phyloP scores from a whole-genome alignment of 2,888 invertebrate genomes.

The Brenthis daphne region DNA sequence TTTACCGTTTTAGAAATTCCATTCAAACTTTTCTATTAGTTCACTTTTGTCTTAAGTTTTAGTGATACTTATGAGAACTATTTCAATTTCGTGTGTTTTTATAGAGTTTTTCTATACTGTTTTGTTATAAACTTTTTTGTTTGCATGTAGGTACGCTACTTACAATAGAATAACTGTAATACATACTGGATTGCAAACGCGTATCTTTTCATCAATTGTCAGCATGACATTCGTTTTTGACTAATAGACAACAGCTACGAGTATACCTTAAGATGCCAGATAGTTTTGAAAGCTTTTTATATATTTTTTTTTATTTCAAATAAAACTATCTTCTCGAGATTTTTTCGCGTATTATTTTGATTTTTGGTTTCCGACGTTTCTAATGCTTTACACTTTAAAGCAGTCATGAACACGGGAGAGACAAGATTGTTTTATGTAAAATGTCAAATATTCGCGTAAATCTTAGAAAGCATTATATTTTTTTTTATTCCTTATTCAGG shows the following conservation, averaged over 20 bases:
- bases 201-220: constrained; percentile 64
- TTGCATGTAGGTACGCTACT: constrained; percentile 26
- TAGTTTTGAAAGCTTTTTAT: constrained; percentile 15
- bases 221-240: constrained; percentile 63
- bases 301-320: background rate
- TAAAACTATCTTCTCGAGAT: too few species aligned
- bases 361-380: too few species aligned
- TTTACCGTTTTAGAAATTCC: background rate
- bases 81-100: too few species aligned
- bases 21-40: background rate
- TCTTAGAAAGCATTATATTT: too few species aligned
- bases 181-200: constrained; percentile 52
- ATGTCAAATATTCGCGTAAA: too few species aligned
- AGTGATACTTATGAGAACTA: too few species aligned
- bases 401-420: too few species aligned
- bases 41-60: too few species aligned
- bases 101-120: background rate
- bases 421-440: too few species aligned
- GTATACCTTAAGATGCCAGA: constrained; percentile 50
- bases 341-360: too few species aligned
- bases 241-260: constrained; percentile 69
- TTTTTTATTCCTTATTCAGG: too few species aligned
- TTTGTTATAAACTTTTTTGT: constrained; percentile 1
- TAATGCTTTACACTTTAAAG: too few species aligned
- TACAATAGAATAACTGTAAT: constrained; percentile 62